Conservation (phyloP, 37 sponge, comb jelly and placozoan genomes). For the Spongilla lacustris region DNA sequence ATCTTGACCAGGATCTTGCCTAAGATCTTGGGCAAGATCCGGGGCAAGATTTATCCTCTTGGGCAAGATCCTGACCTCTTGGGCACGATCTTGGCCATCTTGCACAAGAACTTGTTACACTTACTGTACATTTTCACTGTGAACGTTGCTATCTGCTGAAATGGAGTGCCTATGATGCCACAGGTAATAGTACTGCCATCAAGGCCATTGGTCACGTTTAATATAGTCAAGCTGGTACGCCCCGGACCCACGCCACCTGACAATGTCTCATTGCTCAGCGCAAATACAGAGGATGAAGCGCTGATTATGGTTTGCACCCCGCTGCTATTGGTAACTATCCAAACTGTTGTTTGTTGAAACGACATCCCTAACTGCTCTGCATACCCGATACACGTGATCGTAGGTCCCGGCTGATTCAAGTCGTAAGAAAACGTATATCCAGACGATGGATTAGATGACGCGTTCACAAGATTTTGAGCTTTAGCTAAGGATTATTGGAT, state of each 20-base stretch:
- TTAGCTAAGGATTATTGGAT: no score
- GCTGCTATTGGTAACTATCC: not conserved
- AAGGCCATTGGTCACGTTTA: not conserved
- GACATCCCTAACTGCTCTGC: no score
- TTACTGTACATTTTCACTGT: slow-evolving; percentile 1
- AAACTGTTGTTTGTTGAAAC: not conserved
- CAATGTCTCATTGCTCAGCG: not conserved
- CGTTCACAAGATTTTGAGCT: not conserved
- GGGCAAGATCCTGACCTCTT: no score
- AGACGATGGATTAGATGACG: not conserved
- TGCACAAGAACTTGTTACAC: no score
- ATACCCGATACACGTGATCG: not conserved
- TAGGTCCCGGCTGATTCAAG: not conserved
- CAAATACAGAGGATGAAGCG: not conserved
- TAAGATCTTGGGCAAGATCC: no score
- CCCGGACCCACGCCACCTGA: no score
- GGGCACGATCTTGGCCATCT: no score
- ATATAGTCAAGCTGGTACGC: not conserved
- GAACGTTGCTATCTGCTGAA: not conserved
- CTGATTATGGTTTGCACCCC: no score
- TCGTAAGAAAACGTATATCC: not conserved
- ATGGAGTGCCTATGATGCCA: no score
- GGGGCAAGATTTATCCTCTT: no score
- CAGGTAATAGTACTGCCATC: not conserved
- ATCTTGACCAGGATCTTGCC: no score